Conservation (phyloP, 2,113 vertebrate genomes). For the Cololabis saira region DNA sequence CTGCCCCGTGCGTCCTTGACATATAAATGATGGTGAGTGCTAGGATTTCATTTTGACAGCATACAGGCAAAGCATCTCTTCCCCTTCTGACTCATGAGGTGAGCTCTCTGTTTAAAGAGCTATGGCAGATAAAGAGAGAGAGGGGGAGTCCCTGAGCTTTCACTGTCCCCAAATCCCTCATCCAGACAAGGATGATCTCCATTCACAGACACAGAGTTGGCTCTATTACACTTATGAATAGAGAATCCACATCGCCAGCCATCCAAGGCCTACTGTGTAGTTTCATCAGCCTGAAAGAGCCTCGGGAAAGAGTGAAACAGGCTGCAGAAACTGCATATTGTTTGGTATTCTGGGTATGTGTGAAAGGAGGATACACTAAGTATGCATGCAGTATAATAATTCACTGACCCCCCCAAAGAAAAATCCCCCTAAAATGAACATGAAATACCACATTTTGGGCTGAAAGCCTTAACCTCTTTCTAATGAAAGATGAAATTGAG, state of each 20-base stretch:
- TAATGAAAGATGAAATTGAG: no score
- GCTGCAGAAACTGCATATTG: constrained; percentile 4
- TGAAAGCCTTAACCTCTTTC: no score
- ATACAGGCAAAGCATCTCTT: constrained; percentile 34
- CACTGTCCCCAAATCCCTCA: constrained; percentile 53
- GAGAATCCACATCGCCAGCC: constrained; percentile 31
- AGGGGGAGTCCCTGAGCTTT: constrained; percentile 43
- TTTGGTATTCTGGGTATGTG: constrained; percentile 13
- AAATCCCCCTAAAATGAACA: no score
- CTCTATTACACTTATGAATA: constrained; percentile 46
- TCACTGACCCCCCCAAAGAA: no score
- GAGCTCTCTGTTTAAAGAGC: constrained; percentile 50
- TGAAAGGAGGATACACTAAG: neutral
- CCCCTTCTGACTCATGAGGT: constrained; percentile 46
- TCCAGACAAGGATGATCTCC: constrained; percentile 66
- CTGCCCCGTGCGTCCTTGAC: constrained; percentile 60
- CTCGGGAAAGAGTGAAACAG: constrained; percentile 27
- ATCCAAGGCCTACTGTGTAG: constrained; percentile 13
- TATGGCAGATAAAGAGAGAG: constrained; percentile 26
- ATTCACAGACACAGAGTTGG: constrained; percentile 43
- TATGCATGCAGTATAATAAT: no score
- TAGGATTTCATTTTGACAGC: constrained; percentile 56
- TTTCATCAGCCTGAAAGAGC: constrained; percentile 51
- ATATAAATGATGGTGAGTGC: constrained; percentile 52
- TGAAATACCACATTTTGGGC: no score